These are phyloP conservation scores for Urophycis tenuis DNA, from an alignment of 2,797 vertebrate species.

Conservation along the genomic window DNA sequence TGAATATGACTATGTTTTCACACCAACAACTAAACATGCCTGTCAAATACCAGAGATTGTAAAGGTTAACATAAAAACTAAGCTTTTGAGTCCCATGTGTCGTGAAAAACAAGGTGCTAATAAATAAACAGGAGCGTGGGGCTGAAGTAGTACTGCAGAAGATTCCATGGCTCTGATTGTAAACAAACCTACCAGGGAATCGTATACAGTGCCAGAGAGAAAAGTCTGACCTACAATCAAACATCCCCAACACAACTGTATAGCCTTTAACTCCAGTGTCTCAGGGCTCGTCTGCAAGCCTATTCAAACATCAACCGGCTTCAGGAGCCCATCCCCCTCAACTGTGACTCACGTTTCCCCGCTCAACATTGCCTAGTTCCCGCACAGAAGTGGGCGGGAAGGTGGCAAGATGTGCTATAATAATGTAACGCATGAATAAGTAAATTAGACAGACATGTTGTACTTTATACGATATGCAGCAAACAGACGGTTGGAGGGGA, in stretches of 20 bases:
- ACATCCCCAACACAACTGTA: conserved; percentile 20
- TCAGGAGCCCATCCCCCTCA: conserved; percentile 55
- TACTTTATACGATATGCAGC: not conserved
- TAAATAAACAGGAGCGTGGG: conserved; percentile 19
- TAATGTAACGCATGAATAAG: conserved; percentile 40
- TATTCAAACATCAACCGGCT: conserved; percentile 9
- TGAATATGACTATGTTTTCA: no score
- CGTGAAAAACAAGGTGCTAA: conserved; percentile 9
- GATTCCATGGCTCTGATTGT: conserved; percentile 58
- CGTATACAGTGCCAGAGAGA: conserved; percentile 31
- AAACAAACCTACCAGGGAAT: conserved; percentile 63
- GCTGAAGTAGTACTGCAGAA: conserved; percentile 35
- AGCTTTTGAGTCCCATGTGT: not conserved
- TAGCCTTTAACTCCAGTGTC: not conserved
- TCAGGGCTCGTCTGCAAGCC: conserved; percentile 22
- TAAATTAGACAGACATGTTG: not conserved
- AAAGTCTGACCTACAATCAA: conserved; percentile 41
- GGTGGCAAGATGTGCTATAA: conserved; percentile 52
- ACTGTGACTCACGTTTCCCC: conserved; percentile 66
- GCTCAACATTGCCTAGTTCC: conserved; percentile 58
- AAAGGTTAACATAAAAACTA: no score
- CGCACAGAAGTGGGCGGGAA: conserved; percentile 63
- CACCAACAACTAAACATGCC: not conserved
- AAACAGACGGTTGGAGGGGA: not conserved
- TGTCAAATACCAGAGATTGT: not conserved